Conservation (phyloP, 2,888 invertebrate genomes). For the Ophion obscuratus region DNA sequence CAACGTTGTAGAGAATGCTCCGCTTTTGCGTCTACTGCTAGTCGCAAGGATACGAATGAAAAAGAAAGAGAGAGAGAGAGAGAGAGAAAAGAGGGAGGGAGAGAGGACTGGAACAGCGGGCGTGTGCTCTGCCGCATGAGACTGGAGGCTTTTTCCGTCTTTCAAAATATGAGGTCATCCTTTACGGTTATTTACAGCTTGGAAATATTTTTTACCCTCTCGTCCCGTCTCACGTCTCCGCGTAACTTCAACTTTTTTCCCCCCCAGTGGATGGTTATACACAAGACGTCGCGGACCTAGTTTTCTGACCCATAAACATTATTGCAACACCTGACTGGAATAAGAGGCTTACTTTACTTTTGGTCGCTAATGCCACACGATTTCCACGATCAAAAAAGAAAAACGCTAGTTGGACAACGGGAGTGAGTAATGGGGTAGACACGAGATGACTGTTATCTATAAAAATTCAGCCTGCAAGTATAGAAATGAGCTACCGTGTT, state of each 20-base stretch:
- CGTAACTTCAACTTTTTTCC: conserved; percentile 55
- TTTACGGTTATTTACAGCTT: conserved; percentile 75
- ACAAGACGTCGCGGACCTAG: conserved; percentile 46
- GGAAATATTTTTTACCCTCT: conserved; percentile 50
- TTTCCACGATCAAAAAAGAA: neutral
- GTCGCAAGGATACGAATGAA: conserved; percentile 45
- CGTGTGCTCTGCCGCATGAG: conserved; percentile 66
- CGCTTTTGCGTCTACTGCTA: conserved; percentile 32
- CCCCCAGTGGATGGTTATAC: neutral
- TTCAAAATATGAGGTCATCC: conserved; percentile 77
- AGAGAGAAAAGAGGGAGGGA: neutral
- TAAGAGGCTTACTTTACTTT: conserved; percentile 66
- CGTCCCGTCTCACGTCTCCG: conserved; percentile 40
- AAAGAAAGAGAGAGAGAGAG: conserved; percentile 2
- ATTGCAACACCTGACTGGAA: conserved; percentile 66
- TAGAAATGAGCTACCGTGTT: neutral
- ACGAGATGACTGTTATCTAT: neutral
- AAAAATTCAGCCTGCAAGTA: neutral
- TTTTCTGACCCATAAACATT: conserved; percentile 73
- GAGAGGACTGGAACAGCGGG: conserved; percentile 49
- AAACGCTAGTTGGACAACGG: neutral
- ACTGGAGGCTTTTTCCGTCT: conserved; percentile 74
- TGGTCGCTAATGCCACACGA: neutral
- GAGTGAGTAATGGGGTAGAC: neutral
- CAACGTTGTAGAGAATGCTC: conserved; percentile 9